phyloP scores from a whole-genome alignment of 2,797 vertebrate species.

The Cheirogaleus major region DNA sequence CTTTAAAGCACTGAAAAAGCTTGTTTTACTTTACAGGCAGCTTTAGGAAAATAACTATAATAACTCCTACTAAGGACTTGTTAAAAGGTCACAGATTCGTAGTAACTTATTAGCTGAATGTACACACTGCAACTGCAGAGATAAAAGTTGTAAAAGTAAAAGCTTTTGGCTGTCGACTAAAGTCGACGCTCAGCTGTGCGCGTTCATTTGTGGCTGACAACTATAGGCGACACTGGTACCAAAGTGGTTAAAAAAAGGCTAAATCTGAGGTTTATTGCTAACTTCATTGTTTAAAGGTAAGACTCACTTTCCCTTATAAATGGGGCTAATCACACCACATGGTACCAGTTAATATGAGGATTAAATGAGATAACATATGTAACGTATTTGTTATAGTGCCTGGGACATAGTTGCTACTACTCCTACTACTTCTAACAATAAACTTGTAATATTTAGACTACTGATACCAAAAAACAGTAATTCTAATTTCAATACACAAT shows the following conservation, averaged over 20 bases:
- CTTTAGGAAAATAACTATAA: too few relatives aligned
- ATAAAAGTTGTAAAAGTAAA: too few relatives aligned
- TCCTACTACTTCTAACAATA: slow-evolving; percentile 36
- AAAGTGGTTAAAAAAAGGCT: neutral
- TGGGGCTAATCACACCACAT: neutral
- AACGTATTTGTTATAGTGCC: neutral
- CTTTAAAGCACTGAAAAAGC: too few relatives aligned
- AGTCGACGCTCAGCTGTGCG: too few relatives aligned
- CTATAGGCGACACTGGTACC: too few relatives aligned
- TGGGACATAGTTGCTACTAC: slow-evolving; percentile 43
- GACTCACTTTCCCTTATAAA: slow-evolving; percentile 14
- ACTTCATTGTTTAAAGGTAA: slow-evolving; percentile 21
- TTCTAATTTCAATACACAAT: slow-evolving; percentile 33
- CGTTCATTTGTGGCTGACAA: too few relatives aligned
- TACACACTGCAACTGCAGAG: too few relatives aligned
- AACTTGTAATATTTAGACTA: slow-evolving; percentile 53
- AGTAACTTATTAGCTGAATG: too few relatives aligned
- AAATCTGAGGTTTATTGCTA: neutral
- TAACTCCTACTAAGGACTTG: too few relatives aligned
- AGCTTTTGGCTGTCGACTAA: too few relatives aligned
- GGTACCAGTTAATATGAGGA: neutral
- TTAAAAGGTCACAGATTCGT: too few relatives aligned
- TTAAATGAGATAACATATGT: slow-evolving; percentile 41
- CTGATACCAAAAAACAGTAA: slow-evolving; percentile 35
- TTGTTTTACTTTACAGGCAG: too few relatives aligned